Conservation (phyloP, 2,797 vertebrate genomes). For the Pangasius djambal region DNA sequence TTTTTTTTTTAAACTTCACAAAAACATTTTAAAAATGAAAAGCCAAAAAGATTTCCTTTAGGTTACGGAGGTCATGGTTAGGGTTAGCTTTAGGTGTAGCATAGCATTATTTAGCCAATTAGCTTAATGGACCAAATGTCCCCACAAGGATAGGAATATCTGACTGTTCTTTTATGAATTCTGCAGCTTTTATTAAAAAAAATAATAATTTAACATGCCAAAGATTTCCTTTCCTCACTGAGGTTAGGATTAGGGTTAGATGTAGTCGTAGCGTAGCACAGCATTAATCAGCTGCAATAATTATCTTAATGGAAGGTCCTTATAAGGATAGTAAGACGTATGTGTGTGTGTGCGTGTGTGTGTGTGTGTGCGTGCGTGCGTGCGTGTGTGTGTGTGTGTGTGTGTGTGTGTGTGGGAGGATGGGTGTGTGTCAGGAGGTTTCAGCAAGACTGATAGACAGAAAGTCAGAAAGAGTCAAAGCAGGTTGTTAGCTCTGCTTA, state of each 20-base stretch:
- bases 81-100: no score
- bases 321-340: background rate
- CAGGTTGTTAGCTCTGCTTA: constrained; percentile 1
- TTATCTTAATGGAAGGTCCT: background rate
- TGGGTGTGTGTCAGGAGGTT: constrained; percentile 5
- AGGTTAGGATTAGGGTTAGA: no score
- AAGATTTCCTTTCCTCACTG: background rate
- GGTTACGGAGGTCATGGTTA: no score
- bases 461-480: constrained; percentile 12
- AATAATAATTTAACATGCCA: no score
- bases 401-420: constrained; percentile 4
- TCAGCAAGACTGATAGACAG: constrained; percentile 9
- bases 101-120: no score
- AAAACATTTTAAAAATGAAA: background rate
- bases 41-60: background rate
- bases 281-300: background rate
- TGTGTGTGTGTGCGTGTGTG: no score
- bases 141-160: background rate
- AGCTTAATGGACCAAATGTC: background rate
- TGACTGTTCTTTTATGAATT: no score
- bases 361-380: background rate
- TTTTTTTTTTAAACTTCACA: no score
- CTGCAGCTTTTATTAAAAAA: no score
- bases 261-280: background rate
- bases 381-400: background rate